A percentile compares a stretch with the other conserved stretches of the same genome.
These are phyloP conservation scores for Chelonus insularis DNA, from an alignment of 1,140 invertebrate species.

Conservation along the genomic window DNA sequence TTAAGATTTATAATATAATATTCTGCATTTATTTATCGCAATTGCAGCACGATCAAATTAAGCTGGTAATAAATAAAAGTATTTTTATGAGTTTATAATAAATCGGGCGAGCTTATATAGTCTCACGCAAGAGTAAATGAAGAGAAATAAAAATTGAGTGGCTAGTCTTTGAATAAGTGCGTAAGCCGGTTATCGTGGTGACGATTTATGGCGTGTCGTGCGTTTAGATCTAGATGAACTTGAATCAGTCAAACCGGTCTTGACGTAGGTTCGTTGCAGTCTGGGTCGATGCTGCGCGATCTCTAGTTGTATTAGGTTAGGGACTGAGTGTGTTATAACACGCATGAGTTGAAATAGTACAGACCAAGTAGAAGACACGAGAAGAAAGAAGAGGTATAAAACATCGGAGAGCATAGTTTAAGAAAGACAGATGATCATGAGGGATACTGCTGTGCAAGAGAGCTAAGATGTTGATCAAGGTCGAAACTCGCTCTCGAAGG, in stretches of 20 bases:
- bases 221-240: conserved; percentile 56
- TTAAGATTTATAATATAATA: too few species aligned
- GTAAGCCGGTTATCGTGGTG: conserved; percentile 17
- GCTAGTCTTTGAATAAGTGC: too few species aligned
- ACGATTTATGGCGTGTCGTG: conserved; percentile 25
- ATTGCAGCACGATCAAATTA: too few species aligned
- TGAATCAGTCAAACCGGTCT: conserved; percentile 55
- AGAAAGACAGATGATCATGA: conserved; percentile 15
- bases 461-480: conserved; percentile 27
- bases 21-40: too few species aligned
- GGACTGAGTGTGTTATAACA: conserved; percentile 45
- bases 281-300: conserved; percentile 25
- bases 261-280: conserved; percentile 30
- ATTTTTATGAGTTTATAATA: too few species aligned
- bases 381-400: neutral
- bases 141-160: conserved; percentile 1
- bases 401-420: conserved; percentile 5
- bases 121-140: too few species aligned
- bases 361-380: conserved; percentile 22
- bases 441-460: neutral
- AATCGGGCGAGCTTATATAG: too few species aligned
- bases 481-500: conserved; percentile 31
- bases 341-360: conserved; percentile 45
- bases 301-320: conserved; percentile 58
- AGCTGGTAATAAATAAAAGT: too few species aligned